A percentile compares a stretch with the other conserved stretches of the same genome.
Conservation (phyloP, 2,888 invertebrate genomes). For the Drosophila diplacantha region DNA sequence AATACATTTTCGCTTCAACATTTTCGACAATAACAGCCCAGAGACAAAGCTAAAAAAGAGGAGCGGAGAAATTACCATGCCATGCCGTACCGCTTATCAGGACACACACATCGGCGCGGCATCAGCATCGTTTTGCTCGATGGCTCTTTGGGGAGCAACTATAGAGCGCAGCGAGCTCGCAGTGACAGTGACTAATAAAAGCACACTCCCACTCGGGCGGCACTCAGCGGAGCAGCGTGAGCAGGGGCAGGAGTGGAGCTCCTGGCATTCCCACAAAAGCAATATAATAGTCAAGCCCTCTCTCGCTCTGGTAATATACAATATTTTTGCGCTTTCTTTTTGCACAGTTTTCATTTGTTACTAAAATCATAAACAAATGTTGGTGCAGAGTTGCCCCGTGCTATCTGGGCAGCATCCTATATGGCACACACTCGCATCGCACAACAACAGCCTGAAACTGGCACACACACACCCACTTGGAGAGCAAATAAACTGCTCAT, state of each 20-base stretch:
- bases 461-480: constrained; percentile 19
- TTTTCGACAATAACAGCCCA: constrained; percentile 35
- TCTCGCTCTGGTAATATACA: constrained; percentile 56
- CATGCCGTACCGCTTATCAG: constrained; percentile 52
- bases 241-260: constrained; percentile 4
- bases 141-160: constrained; percentile 70
- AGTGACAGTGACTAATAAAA: constrained; percentile 68
- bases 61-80: constrained; percentile 51
- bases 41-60: constrained; percentile 8
- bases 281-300: constrained; percentile 65
- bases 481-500: constrained; percentile 69
- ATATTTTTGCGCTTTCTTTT: constrained; percentile 64
- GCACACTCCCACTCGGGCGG: constrained; percentile 40
- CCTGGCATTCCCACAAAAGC: constrained; percentile 49
- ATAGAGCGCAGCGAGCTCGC: constrained; percentile 34
- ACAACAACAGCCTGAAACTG: constrained; percentile 20
- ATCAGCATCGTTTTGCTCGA: constrained; percentile 63
- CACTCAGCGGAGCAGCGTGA: neutral
- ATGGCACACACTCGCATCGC: constrained; percentile 41
- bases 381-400: constrained; percentile 41
- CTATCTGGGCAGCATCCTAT: constrained; percentile 35
- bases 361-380: constrained; percentile 52
- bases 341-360: constrained; percentile 68
- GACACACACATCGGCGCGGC: constrained; percentile 40
- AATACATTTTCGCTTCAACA: constrained; percentile 53